Evolutionary conservation across 92 coral and sea anemone genomes (phyloP).

Genomic region (Epizoanthus stellaris): DNA sequence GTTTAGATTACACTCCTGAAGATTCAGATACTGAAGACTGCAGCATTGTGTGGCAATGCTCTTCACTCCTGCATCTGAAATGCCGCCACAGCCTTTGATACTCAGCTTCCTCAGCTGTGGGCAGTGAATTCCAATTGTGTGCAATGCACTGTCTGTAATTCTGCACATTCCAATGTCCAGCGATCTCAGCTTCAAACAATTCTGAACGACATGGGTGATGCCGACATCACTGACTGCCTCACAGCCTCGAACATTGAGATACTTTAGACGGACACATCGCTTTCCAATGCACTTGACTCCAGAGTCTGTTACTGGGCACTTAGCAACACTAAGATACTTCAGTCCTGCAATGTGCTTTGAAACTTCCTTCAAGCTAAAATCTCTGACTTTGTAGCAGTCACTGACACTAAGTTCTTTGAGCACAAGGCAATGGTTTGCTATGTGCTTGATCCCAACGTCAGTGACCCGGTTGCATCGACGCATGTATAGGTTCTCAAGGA

Average conservation of each 20-base stretch:
- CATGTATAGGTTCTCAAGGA: conserved; percentile 86
- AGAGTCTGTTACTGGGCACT: conserved; percentile 93
- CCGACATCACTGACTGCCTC: conserved; percentile 91
- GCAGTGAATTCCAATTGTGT: conserved; percentile 94
- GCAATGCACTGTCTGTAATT: conserved; percentile 89
- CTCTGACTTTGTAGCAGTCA: conserved; percentile 96
- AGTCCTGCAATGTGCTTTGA: conserved; percentile 76
- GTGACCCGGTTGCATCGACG: conserved; percentile 92
- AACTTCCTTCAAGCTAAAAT: conserved; percentile 91
- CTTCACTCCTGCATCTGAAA: conserved; percentile 82
- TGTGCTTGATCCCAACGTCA: conserved; percentile 95
- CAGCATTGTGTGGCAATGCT: conserved; percentile 96
- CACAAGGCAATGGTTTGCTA: conserved; percentile 82
- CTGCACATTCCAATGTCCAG: conserved; percentile 96
- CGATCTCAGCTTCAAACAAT: conserved; percentile 93
- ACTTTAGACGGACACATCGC: conserved; percentile 90
- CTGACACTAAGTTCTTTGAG: conserved; percentile 93
- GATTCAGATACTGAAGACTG: conserved; percentile 87
- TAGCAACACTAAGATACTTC: conserved; percentile 95
- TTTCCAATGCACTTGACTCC: conserved; percentile 95
- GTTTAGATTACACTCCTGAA: conserved; percentile 91
- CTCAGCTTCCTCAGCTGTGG: conserved; percentile 98
- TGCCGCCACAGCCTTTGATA: conserved; percentile 80
- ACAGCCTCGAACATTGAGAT: conserved; percentile 94
- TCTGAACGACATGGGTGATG: conserved; percentile 89